Base-by-base conservation (phyloP, 2,113 vertebrate species). In the Labrus mixtus region DNA sequence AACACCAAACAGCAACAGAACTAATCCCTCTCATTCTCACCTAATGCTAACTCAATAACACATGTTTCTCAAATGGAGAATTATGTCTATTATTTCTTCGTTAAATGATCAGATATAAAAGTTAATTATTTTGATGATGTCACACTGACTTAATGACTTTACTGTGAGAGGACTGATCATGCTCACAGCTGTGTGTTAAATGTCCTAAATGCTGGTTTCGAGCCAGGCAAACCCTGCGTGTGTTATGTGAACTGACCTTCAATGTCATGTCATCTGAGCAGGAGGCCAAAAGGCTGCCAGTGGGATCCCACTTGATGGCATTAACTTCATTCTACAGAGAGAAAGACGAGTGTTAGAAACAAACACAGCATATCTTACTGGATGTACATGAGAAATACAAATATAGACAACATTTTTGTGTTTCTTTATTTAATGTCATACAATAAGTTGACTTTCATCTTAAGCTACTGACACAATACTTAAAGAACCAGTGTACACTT, bases 241-340 rank as follows among this genome's bases (percentile, higher is more conserved):
- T 29, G 19, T 50, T 39, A 13, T 20, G 29, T 48, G 16, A 46
- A 81, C 85, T 88, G 92, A 99, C 98, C 97, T 99, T 99, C 71
- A 99, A 93, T 84, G 98, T 99, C 98, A 99, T 99, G 93, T 99
- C 98, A 56, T 99, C 98, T 63, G 98, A 99, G 90, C 98, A 99
- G 87, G 98, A 99, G 41, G 98, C 98, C 93, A 99, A 93, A 83
- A 99, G 94, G 88, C 97, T 99, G 82, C 98, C 98, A 83, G 98
- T 99, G 74, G 98, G 98, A 95, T 99, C 98, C 98, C 98, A 99
- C 92, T 99, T 99, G 94, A 99, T 99, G 94, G 98, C 98, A 11
- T 99, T 99, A 86, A 99, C 98, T 95, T 99, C 98, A 93, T 99
- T 99, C 98, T 95, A 55, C 4, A 68, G 17, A 0, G 50, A 59